These are phyloP conservation scores for Hepsetus odoe DNA, from an alignment of 2,113 vertebrate genomes.

Conservation along the genomic window DNA sequence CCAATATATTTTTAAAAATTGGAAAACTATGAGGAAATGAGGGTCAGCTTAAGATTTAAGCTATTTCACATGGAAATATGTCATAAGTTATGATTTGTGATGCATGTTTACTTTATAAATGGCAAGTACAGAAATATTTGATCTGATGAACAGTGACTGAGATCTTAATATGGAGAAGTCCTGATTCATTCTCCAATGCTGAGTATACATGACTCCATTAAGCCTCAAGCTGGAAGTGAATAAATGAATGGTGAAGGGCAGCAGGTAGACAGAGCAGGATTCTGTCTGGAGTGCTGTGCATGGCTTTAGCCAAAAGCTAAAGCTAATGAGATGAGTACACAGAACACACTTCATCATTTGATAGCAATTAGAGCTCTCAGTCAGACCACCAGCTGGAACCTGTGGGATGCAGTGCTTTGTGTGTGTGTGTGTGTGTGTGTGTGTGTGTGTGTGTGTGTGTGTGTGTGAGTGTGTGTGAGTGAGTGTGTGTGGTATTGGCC, in stretches of 20 bases:
- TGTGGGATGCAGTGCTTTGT: not conserved
- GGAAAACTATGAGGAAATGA: too few species aligned
- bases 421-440: conserved; percentile 30
- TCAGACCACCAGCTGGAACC: conserved; percentile 88
- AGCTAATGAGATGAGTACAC: conserved; percentile 80
- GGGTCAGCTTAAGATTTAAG: too few species aligned
- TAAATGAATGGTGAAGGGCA: not conserved
- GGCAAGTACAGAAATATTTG: too few species aligned
- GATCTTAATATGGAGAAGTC: not conserved
- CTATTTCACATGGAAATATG: too few species aligned
- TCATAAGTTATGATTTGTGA: too few species aligned
- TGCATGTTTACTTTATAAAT: too few species aligned
- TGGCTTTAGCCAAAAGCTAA: conserved; percentile 67
- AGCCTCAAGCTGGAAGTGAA: not conserved
- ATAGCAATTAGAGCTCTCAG: conserved; percentile 86
- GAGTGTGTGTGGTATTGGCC: conserved; percentile 31
- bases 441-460: conserved; percentile 6
- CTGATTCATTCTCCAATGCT: not conserved
- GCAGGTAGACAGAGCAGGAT: conserved; percentile 41
- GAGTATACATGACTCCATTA: not conserved
- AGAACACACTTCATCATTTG: conserved; percentile 81
- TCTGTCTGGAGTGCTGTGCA: not conserved
- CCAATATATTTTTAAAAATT: too few species aligned
- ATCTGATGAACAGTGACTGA: too few species aligned
- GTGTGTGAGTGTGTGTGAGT: conserved; percentile 27